Evolutionary conservation across 2,888 invertebrate species (phyloP).

Genomic region (Mimumesa dahlbomi): DNA sequence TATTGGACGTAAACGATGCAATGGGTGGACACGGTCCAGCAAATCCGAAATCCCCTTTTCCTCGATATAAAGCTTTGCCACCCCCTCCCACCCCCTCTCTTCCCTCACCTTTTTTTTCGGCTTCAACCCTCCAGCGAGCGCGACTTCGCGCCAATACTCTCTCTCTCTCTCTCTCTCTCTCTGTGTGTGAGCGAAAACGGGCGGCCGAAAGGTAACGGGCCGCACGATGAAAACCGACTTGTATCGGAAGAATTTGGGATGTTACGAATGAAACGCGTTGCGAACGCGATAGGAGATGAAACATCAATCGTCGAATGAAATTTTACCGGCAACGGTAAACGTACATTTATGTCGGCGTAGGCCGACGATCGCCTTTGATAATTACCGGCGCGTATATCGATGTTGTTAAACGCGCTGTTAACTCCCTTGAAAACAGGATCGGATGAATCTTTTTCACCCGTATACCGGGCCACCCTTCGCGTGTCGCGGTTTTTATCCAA

Average conservation of each 20-base stretch:
- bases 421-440: neutral
- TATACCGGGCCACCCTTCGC: neutral
- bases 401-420: neutral
- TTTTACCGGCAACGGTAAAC: conserved; percentile 1
- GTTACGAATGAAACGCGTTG: conserved; percentile 24
- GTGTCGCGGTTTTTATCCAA: too few species aligned
- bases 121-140: conserved; percentile 48
- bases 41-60: conserved; percentile 71
- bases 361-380: conserved; percentile 14
- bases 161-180: conserved; percentile 46
- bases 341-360: neutral
- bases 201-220: conserved; percentile 43
- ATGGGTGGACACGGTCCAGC: conserved; percentile 69
- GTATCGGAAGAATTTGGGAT: conserved; percentile 44
- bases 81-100: too few species aligned
- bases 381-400: neutral
- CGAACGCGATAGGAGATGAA: conserved; percentile 11
- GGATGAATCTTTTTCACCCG: neutral
- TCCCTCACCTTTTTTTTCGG: conserved; percentile 58
- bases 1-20: conserved; percentile 73
- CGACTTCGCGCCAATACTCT: conserved; percentile 61
- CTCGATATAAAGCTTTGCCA: conserved; percentile 61
- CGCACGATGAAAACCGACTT: conserved; percentile 42
- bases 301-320: conserved; percentile 26
- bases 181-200: conserved; percentile 44